Conservation (phyloP, 2,113 vertebrate genomes). For the Talpa occidentalis region DNA sequence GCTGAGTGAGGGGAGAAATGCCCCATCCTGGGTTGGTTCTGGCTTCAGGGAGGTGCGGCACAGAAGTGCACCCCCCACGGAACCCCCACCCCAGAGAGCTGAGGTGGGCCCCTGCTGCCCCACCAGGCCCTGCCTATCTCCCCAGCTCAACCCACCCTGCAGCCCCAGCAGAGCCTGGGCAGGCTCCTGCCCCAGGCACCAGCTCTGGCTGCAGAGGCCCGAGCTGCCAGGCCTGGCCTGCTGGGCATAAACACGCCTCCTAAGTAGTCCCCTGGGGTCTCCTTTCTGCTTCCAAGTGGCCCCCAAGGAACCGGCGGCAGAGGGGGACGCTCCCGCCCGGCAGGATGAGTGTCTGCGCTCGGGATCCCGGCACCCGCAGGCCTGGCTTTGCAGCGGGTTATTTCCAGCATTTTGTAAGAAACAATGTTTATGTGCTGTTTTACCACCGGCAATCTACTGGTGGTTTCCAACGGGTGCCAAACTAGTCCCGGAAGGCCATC, state of each 20-base stretch:
- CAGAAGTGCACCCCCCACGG: too few relatives aligned
- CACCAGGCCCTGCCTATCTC: neutral
- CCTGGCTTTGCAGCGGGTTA: conserved; percentile 80
- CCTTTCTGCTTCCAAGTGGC: conserved; percentile 74
- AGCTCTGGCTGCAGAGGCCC: neutral
- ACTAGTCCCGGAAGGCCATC: conserved; percentile 66
- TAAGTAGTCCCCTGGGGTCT: conserved; percentile 39
- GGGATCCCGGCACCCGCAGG: conserved; percentile 75
- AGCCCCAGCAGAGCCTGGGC: neutral
- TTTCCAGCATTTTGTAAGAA: conserved; percentile 87
- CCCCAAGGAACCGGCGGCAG: conserved; percentile 72
- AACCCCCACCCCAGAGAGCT: fast-evolving
- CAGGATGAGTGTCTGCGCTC: conserved; percentile 66
- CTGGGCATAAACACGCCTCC: conserved; percentile 67
- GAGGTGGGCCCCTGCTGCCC: neutral
- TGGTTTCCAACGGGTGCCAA: conserved; percentile 84
- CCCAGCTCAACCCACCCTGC: neutral
- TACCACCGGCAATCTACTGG: conserved; percentile 82
- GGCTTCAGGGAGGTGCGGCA: neutral
- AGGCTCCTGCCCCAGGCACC: neutral
- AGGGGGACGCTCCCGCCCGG: conserved; percentile 71
- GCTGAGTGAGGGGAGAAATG: fast-evolving
- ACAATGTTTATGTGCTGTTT: conserved; percentile 83
- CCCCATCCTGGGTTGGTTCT: fast-evolving
- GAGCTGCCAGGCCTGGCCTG: neutral